phyloP scores from a whole-genome alignment of 2,113 vertebrate species.

The Dicrurus megarhynchus region DNA sequence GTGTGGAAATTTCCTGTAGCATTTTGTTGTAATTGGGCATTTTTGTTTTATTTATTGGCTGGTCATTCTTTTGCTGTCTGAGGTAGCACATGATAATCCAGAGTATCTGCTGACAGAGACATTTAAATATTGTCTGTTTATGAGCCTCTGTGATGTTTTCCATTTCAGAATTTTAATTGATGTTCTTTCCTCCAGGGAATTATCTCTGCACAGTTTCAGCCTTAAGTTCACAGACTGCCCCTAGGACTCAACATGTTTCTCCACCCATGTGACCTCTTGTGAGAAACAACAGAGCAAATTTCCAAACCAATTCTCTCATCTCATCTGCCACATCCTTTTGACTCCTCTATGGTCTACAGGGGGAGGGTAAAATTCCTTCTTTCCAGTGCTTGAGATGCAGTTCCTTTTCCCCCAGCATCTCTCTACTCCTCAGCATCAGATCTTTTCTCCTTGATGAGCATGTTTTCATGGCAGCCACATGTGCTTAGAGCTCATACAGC shows the following conservation, averaged over 20 bases:
- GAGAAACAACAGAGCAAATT: slow-evolving; percentile 29
- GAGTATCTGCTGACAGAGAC: background rate
- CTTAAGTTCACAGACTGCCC: slow-evolving; percentile 1
- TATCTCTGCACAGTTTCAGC: background rate
- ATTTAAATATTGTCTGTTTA: background rate
- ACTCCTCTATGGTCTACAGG: background rate
- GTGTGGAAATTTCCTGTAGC: background rate
- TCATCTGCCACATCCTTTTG: background rate
- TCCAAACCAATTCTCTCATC: slow-evolving; percentile 27
- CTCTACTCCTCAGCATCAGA: background rate
- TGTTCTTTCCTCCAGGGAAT: background rate
- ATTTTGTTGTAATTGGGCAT: background rate
- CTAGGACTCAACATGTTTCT: background rate
- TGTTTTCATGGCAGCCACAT: background rate
- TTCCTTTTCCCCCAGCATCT: background rate
- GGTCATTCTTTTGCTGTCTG: background rate
- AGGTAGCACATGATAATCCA: background rate
- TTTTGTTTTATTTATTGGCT: background rate
- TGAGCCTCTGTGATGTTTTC: background rate
- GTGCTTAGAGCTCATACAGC: background rate
- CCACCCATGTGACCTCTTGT: slow-evolving; percentile 8
- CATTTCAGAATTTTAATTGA: slow-evolving; percentile 38
- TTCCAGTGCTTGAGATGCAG: background rate
- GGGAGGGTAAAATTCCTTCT: background rate
- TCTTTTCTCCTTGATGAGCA: background rate